phyloP scores from a whole-genome alignment of 2,113 vertebrate genomes.

The Phodopus roborovskii region DNA sequence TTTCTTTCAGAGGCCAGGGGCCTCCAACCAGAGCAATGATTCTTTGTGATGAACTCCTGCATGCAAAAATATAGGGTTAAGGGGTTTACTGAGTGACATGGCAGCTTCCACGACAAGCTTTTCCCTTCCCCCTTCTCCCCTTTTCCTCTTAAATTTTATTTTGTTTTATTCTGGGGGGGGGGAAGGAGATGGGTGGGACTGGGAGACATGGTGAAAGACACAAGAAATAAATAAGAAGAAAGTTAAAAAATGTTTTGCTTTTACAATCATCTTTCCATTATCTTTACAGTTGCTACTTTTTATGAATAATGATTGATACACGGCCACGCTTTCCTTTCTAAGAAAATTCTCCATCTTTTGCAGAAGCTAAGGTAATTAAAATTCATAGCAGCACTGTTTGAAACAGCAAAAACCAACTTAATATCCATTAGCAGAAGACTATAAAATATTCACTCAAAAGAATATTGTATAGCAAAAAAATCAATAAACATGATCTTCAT shows the following conservation, averaged over 20 bases:
- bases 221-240: not conserved
- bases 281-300: slow-evolving; percentile 43
- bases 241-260: slow-evolving; percentile 24
- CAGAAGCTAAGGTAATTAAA: slow-evolving; percentile 33
- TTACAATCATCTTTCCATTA: slow-evolving; percentile 18
- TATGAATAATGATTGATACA: not conserved
- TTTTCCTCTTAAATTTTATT: not conserved
- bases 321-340: not conserved
- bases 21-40: not conserved
- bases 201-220: not conserved
- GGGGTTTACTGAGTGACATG: not conserved
- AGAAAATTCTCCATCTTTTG: slow-evolving; percentile 1
- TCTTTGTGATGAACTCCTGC: not conserved
- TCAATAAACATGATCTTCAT: not conserved
- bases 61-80: not conserved
- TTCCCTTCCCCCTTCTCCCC: no score
- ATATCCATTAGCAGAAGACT: not conserved
- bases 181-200: not conserved
- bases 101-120: not conserved
- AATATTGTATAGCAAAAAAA: not conserved
- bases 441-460: not conserved
- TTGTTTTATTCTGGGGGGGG: not conserved
- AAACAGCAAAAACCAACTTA: slow-evolving; percentile 46
- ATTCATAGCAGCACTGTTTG: slow-evolving; percentile 12
- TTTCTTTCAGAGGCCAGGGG: not conserved